phyloP scores from a whole-genome alignment of 2,888 invertebrate species.

The Cacoxenus indagator region DNA sequence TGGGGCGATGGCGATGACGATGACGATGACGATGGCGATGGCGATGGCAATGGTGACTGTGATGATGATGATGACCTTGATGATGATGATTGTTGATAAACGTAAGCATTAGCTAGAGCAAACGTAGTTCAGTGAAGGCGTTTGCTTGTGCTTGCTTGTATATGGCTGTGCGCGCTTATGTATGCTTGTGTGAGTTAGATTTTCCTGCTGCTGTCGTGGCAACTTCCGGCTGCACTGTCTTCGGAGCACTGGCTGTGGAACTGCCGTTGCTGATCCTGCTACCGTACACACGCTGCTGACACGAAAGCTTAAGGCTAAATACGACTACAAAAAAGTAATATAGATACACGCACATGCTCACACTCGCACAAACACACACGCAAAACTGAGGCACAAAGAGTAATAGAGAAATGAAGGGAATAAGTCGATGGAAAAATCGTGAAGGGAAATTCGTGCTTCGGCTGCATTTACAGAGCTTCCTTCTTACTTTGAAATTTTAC shows the following conservation, averaged over 20 bases:
- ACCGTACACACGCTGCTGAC: background rate
- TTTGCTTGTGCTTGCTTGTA: background rate
- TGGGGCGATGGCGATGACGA: conserved; percentile 40
- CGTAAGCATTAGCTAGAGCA: too few relatives aligned
- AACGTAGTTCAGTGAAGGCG: background rate
- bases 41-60: conserved; percentile 38
- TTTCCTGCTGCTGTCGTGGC: conserved; percentile 62
- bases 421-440: background rate
- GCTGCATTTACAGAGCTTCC: conserved; percentile 41
- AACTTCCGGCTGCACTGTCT: conserved; percentile 56
- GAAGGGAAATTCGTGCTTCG: conserved; percentile 34
- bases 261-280: background rate
- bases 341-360: background rate
- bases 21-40: conserved; percentile 15
- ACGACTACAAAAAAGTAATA: conserved; percentile 50
- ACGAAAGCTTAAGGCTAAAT: conserved; percentile 62
- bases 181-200: conserved; percentile 55
- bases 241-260: conserved; percentile 18
- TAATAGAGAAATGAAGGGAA: conserved; percentile 1
- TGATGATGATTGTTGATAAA: too few relatives aligned
- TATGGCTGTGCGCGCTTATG: conserved; percentile 25
- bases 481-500: conserved; percentile 42
- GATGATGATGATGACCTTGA: too few relatives aligned
- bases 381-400: background rate
- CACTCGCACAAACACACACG: background rate